A percentile compares a stretch with the other conserved stretches of the same genome.
Conservation (phyloP, 2,797 vertebrate genomes). For the Melanogrammus aeglefinus region DNA sequence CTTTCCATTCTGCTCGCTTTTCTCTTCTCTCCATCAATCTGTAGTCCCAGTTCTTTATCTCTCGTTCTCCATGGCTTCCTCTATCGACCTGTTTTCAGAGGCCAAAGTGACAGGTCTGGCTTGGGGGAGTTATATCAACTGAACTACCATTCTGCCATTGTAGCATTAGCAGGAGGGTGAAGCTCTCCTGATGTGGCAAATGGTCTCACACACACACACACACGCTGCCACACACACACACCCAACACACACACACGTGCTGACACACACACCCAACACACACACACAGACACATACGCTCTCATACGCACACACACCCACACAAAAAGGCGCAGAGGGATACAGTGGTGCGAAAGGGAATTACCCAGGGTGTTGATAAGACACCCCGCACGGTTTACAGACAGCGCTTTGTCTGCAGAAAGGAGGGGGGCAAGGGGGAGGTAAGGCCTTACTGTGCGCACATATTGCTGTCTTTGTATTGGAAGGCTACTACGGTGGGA, state of each 20-base stretch:
- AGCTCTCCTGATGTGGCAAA: constrained; percentile 38
- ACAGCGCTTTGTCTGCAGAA: constrained; percentile 35
- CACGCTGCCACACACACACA: background rate
- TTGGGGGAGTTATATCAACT: constrained; percentile 55
- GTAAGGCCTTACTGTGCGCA: constrained; percentile 14
- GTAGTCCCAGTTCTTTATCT: background rate
- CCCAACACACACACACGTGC: background rate
- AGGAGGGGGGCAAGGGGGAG: constrained; percentile 3
- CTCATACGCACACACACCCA: background rate
- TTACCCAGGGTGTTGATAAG: constrained; percentile 14
- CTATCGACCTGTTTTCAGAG: constrained; percentile 50
- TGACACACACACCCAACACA: background rate
- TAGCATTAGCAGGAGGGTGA: constrained; percentile 44
- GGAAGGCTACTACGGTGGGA: too few species aligned
- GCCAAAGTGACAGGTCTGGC: constrained; percentile 31
- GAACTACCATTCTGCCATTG: constrained; percentile 56
- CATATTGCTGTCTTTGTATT: too few species aligned
- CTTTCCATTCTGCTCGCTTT: background rate
- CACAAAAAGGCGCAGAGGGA: background rate
- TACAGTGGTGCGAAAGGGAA: constrained; percentile 23
- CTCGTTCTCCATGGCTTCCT: constrained; percentile 29
- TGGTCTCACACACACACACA: constrained; percentile 28
- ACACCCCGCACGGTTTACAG: constrained; percentile 34
- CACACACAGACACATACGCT: too few species aligned
- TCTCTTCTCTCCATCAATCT: background rate